Percentiles rank a stretch among this genome's conserved stretches.
Evolutionary conservation across 92 coral and sea anemone genomes (phyloP).

Genomic region (Desmophyllum pertusum): DNA sequence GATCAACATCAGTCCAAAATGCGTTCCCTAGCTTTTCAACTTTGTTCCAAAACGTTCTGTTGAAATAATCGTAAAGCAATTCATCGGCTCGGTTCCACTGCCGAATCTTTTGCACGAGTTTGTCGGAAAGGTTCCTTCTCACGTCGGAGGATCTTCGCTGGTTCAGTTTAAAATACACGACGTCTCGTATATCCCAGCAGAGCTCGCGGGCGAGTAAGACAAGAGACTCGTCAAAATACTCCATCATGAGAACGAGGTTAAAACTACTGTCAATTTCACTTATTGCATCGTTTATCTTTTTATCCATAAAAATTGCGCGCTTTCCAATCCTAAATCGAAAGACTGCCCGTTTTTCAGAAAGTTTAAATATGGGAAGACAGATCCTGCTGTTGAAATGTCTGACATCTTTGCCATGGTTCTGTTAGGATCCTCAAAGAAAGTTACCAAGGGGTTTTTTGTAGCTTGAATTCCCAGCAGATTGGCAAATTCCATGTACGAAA

Average conservation of each 20-base stretch:
- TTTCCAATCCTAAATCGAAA: slow-evolving; percentile 64
- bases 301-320: slow-evolving; percentile 5
- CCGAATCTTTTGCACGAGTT: slow-evolving; percentile 21
- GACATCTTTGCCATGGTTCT: slow-evolving; percentile 12
- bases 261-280: slow-evolving; percentile 35
- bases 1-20: slow-evolving; percentile 45
- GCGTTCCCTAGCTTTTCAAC: slow-evolving; percentile 33
- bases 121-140: slow-evolving; percentile 3
- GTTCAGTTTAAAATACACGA: slow-evolving; percentile 63
- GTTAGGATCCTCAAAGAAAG: slow-evolving; percentile 50
- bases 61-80: slow-evolving; percentile 56
- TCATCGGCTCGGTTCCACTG: slow-evolving; percentile 64
- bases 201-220: slow-evolving; percentile 54
- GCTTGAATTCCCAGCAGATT: slow-evolving; percentile 18
- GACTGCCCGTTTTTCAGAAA: slow-evolving; percentile 62
- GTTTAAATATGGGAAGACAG: slow-evolving; percentile 47
- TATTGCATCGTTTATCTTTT: slow-evolving; percentile 24
- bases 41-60: slow-evolving; percentile 60
- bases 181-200: slow-evolving; percentile 68
- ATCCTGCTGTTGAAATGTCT: slow-evolving; percentile 16
- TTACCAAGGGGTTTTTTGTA: slow-evolving; percentile 28
- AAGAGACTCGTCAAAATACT: slow-evolving; percentile 74
- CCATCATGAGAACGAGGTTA: slow-evolving; percentile 66
- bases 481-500: slow-evolving; percentile 59
- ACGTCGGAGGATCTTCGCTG: slow-evolving; percentile 29